Evolutionary conservation across 35 echinoderm and acorn worm species (phyloP).

Genomic region (Heliocidaris erythrogramma): DNA sequence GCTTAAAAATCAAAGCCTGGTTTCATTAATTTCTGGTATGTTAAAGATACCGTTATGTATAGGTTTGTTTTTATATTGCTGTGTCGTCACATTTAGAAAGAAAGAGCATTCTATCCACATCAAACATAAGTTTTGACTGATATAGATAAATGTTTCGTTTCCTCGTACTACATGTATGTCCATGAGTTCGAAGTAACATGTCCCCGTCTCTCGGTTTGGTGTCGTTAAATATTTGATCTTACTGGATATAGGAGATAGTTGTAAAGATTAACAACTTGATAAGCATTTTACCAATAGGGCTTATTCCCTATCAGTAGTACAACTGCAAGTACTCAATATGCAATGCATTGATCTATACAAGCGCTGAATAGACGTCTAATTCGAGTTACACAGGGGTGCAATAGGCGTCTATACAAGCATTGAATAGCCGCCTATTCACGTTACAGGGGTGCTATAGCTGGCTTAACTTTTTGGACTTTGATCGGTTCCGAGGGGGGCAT

Average conservation of each 20-base stretch:
- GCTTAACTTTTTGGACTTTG: constrained; percentile 19
- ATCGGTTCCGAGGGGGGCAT: not conserved
- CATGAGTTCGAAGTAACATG: not conserved
- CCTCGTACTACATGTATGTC: not conserved
- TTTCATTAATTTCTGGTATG: too few relatives aligned
- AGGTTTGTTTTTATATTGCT: too few relatives aligned
- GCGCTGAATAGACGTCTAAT: not conserved
- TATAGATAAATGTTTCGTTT: not conserved
- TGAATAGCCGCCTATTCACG: not conserved
- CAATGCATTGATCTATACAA: not conserved
- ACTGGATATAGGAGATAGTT: not conserved
- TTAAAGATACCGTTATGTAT: too few relatives aligned
- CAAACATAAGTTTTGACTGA: too few relatives aligned
- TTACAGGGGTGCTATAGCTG: not conserved
- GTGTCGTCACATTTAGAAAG: too few relatives aligned
- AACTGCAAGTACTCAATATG: not conserved
- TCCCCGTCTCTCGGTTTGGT: not conserved
- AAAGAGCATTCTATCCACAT: too few relatives aligned
- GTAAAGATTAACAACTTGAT: not conserved
- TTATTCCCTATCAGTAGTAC: not conserved
- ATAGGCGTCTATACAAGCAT: not conserved
- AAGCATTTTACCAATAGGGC: not conserved
- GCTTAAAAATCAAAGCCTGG: too few relatives aligned
- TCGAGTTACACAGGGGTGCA: not conserved
- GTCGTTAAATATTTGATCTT: not conserved